Percentiles rank a stretch among this genome's conserved stretches.
Evolutionary conservation across 2,113 vertebrate genomes (phyloP).

Genomic region (Rhombomys opimus): DNA sequence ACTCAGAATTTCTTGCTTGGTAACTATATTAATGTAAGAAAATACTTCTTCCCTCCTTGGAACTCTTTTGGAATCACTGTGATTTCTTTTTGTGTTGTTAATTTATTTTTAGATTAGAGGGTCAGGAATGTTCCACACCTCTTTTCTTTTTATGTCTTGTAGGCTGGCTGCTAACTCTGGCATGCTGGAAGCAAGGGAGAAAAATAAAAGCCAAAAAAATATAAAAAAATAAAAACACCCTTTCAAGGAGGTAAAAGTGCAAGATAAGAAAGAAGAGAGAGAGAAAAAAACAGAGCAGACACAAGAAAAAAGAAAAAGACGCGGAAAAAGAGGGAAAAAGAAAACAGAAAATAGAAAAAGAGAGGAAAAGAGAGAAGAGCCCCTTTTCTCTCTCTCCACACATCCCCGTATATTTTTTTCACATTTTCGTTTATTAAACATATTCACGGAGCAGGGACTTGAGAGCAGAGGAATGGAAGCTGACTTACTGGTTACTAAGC

Average conservation of each 20-base stretch:
- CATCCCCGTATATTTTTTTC: too few relatives aligned
- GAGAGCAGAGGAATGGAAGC: conserved; percentile 5
- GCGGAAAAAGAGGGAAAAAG: neutral
- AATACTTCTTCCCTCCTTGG: neutral
- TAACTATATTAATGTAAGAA: conserved; percentile 67
- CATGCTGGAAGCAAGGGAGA: neutral
- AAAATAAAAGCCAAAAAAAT: neutral
- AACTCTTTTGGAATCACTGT: conserved; percentile 35
- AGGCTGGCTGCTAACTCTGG: neutral
- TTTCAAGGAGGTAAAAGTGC: neutral
- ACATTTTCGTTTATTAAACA: neutral
- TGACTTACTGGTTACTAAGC: conserved; percentile 36
- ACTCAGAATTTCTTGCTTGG: conserved; percentile 46
- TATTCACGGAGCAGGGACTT: neutral
- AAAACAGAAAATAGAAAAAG: neutral
- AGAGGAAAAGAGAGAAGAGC: neutral
- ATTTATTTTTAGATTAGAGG: conserved; percentile 60
- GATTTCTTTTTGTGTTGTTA: conserved; percentile 33
- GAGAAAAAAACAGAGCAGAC: neutral
- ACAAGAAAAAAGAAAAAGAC: neutral
- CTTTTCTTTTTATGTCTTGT: conserved; percentile 2
- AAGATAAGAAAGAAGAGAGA: neutral
- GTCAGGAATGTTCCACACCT: neutral
- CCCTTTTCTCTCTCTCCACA: neutral
- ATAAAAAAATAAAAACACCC: neutral